Percentiles rank a stretch among this genome's conserved stretches.
phyloP scores from a whole-genome alignment of 2,888 invertebrate species.

The Creontiades dilutus region DNA sequence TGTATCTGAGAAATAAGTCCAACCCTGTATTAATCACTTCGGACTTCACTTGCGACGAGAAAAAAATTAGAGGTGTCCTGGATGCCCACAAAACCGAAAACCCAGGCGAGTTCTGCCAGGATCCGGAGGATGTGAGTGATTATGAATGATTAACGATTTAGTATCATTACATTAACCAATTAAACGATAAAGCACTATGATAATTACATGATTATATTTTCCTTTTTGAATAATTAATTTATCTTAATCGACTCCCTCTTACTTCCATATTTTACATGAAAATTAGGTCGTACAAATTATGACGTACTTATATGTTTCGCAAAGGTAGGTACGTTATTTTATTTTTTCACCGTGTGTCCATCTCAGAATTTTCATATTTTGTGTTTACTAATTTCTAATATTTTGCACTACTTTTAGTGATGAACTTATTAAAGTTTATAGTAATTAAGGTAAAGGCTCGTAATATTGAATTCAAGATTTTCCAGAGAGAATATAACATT shows the following conservation, averaged over 20 bases:
- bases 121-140: conserved; percentile 25
- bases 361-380: too few species aligned
- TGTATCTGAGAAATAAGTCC: background rate
- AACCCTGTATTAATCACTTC: background rate
- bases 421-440: too few species aligned
- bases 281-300: too few species aligned
- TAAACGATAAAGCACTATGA: conserved; percentile 5
- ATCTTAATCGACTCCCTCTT: background rate
- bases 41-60: background rate
- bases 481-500: too few species aligned
- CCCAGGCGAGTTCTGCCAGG: conserved; percentile 19
- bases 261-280: background rate
- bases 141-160: conserved; percentile 27
- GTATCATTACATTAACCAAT: background rate
- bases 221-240: background rate
- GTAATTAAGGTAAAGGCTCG: too few species aligned
- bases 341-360: too few species aligned
- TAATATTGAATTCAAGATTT: too few species aligned
- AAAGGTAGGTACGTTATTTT: too few species aligned
- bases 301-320: too few species aligned
- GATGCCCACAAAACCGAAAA: background rate
- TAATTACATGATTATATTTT: conserved; percentile 13
- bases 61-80: background rate
- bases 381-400: too few species aligned
- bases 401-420: too few species aligned